phyloP scores from a whole-genome alignment of 1,140 invertebrate species.

The Artemia franciscana region DNA sequence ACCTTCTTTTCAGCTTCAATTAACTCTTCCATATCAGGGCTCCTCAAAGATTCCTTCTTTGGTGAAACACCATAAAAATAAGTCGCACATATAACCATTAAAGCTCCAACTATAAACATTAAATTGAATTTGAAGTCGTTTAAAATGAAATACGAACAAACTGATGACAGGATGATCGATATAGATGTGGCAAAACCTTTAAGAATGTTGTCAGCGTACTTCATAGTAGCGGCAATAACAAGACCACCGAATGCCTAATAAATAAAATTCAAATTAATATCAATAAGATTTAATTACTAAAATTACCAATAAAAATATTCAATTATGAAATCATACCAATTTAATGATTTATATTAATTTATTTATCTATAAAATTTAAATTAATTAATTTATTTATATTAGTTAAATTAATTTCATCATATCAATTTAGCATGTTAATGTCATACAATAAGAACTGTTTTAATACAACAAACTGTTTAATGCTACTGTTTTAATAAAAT shows the following conservation, averaged over 20 bases:
- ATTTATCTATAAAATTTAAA: too few species aligned
- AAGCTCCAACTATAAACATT: constrained; percentile 25
- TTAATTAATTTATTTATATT: too few species aligned
- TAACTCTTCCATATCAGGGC: background rate
- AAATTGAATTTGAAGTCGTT: constrained; percentile 24
- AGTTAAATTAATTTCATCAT: too few species aligned
- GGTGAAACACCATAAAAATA: constrained; percentile 21
- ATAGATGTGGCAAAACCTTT: constrained; percentile 30
- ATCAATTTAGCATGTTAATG: too few species aligned
- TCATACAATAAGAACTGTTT: too few species aligned
- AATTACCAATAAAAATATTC: background rate
- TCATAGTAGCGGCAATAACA: constrained; percentile 26
- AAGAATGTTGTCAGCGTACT: constrained; percentile 31
- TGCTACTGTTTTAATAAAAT: too few species aligned
- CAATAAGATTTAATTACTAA: background rate
- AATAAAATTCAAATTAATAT: background rate
- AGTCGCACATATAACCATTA: constrained; percentile 27
- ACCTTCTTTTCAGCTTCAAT: background rate
- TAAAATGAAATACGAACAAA: constrained; percentile 31
- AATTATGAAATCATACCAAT: background rate
- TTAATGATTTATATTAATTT: background rate
- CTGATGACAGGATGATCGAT: constrained; percentile 30
- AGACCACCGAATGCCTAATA: constrained; percentile 16
- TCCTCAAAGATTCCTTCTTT: background rate
- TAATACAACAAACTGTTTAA: too few species aligned